phyloP scores from a whole-genome alignment of 2,888 invertebrate genomes.

The Drosophila colorata region DNA sequence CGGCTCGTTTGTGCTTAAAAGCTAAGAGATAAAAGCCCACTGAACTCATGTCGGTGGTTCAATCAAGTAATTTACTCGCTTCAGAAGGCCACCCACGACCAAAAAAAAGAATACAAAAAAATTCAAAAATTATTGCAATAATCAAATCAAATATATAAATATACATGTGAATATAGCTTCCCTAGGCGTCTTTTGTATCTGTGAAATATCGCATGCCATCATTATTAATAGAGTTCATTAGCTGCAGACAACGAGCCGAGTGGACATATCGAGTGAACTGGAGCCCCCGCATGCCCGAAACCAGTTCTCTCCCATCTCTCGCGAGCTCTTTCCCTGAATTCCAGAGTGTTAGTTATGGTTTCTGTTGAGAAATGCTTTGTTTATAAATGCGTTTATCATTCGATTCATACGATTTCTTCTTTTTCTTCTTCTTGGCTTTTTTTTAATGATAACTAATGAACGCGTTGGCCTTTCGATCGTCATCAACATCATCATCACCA shows the following conservation, averaged over 20 bases:
- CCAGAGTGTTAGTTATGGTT: slow-evolving; percentile 54
- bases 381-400: slow-evolving; percentile 67
- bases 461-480: slow-evolving; percentile 39
- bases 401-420: slow-evolving; percentile 14
- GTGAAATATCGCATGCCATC: slow-evolving; percentile 33
- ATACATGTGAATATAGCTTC: slow-evolving; percentile 1
- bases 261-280: slow-evolving; percentile 21
- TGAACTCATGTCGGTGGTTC: slow-evolving; percentile 6
- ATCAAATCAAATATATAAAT: slow-evolving; percentile 33
- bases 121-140: slow-evolving; percentile 49
- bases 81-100: slow-evolving; percentile 45
- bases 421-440: slow-evolving; percentile 8
- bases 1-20: slow-evolving; percentile 40
- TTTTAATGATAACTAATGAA: slow-evolving; percentile 66
- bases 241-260: slow-evolving; percentile 39
- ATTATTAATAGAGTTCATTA: slow-evolving; percentile 66
- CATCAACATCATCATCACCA: slow-evolving; percentile 9
- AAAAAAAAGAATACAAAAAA: not conserved
- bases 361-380: slow-evolving; percentile 71
- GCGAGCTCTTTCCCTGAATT: slow-evolving; percentile 26
- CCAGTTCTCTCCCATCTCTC: slow-evolving; percentile 19
- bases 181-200: slow-evolving; percentile 13
- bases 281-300: slow-evolving; percentile 24
- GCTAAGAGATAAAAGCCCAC: slow-evolving; percentile 21
- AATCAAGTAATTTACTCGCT: slow-evolving; percentile 21